A percentile compares a stretch with the other conserved stretches of the same genome.
Conservation (phyloP, 2,113 vertebrate genomes). For the Lampris incognitus region DNA sequence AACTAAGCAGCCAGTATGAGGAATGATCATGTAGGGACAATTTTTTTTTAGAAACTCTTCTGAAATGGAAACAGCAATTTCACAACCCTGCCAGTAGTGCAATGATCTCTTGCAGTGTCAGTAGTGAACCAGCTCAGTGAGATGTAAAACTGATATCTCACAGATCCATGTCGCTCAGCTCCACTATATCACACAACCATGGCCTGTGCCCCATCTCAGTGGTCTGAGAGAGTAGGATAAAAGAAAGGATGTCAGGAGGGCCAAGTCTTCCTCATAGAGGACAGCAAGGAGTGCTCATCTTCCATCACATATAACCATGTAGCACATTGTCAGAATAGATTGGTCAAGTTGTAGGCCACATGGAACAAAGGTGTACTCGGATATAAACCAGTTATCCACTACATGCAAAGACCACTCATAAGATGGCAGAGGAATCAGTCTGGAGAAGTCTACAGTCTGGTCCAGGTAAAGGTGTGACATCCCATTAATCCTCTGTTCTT, state of each 20-base stretch:
- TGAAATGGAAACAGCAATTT: constrained; percentile 43
- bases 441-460: not conserved
- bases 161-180: constrained; percentile 41
- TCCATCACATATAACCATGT: constrained; percentile 23
- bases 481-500: not conserved
- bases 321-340: constrained; percentile 16
- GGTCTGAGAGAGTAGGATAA: constrained; percentile 7
- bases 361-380: constrained; percentile 16
- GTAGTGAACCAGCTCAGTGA: constrained; percentile 54
- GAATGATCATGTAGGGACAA: constrained; percentile 28
- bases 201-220: constrained; percentile 49
- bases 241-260: constrained; percentile 24
- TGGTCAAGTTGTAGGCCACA: constrained; percentile 1
- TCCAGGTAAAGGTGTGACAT: constrained; percentile 1
- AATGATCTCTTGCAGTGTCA: constrained; percentile 51
- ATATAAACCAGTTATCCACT: constrained; percentile 22
- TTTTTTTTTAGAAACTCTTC: constrained; percentile 16
- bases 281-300: constrained; percentile 47
- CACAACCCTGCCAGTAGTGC: constrained; percentile 65
- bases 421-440: constrained; percentile 6
- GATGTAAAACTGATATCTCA: constrained; percentile 63
- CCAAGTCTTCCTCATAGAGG: constrained; percentile 79
- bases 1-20: not conserved
- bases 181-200: constrained; percentile 39
- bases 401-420: constrained; percentile 54